Base-by-base conservation (phyloP, 2,888 invertebrate species). In the Ethmia dodecea region DNA sequence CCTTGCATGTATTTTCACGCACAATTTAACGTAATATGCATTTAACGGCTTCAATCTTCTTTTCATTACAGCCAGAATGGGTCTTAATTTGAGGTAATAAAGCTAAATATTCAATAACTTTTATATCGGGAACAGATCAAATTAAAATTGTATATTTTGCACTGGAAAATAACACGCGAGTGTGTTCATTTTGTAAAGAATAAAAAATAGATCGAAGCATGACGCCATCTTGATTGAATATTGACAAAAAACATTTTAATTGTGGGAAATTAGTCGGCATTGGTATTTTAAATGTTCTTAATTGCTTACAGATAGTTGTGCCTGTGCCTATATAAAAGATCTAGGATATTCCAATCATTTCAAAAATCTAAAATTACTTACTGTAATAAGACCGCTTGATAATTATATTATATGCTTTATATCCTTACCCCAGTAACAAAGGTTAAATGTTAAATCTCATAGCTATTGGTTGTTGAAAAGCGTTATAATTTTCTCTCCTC, bases 1-100 rank as follows among this genome's bases (percentile, higher is more conserved):
- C 40, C 38, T 39, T 42, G 43, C 52, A 47, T 49, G 43, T 42
- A 26, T 47, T 52, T 55, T 49, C 44, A 53, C 45, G 52, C 42
- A 37, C 46, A 53, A 52, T 55, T 56, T 39, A 48, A 49, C 37
- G 29, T 42, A 34, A 45, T 42, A 37, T 25, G 28, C 38, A 40
- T 26, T 35, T 33, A 35, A 27, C 30, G 34, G 36, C 27, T 20
- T 35, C 37, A 20, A 12, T 28, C 14, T 24, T 24, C 31, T 10
- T 13, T 10, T 14, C 9, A 10, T 26, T 12, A 35, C 13, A n/a
- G 20, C 10, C 15, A 25, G 12, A 28, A 24, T 11, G 10, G 31
- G 5, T 13, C 20, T 33, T 33, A 27, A 33, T n/a, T 22, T 8
- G 9, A 22, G 1, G 13, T 25, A 14, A 31, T 33, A 41, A 29